These are phyloP conservation scores for Laterallus jamaicensis DNA, from an alignment of 2,113 vertebrate genomes.

Conservation along the genomic window DNA sequence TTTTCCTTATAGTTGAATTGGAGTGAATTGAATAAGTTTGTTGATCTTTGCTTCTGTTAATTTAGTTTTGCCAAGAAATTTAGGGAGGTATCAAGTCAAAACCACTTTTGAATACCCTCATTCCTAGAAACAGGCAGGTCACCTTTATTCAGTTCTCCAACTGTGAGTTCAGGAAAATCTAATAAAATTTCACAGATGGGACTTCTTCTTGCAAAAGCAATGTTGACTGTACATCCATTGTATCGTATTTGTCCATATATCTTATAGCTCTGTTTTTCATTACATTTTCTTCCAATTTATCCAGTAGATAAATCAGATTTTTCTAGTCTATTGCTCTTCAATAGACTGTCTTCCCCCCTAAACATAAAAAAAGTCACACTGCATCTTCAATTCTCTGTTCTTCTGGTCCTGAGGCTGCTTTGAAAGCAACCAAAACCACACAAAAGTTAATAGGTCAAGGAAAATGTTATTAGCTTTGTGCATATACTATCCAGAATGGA, in stretches of 20 bases:
- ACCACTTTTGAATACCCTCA: background rate
- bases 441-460: background rate
- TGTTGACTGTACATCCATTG: background rate
- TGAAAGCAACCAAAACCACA: background rate
- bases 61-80: background rate
- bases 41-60: background rate
- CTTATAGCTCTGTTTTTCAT: background rate
- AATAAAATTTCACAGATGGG: background rate
- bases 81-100: background rate
- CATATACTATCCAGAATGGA: background rate
- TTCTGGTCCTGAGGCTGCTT: background rate
- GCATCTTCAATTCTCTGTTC: background rate
- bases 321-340: background rate
- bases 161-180: background rate
- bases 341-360: background rate
- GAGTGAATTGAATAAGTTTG: background rate
- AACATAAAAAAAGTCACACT: background rate
- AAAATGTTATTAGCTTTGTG: background rate
- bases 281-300: background rate
- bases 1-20: background rate
- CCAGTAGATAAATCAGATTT: background rate
- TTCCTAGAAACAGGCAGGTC: background rate
- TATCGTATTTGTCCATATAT: background rate
- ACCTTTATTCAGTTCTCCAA: background rate
- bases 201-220: background rate